Evolutionary conservation across 2,888 invertebrate genomes (phyloP).

Genomic region (Dynastes hyllus): DNA sequence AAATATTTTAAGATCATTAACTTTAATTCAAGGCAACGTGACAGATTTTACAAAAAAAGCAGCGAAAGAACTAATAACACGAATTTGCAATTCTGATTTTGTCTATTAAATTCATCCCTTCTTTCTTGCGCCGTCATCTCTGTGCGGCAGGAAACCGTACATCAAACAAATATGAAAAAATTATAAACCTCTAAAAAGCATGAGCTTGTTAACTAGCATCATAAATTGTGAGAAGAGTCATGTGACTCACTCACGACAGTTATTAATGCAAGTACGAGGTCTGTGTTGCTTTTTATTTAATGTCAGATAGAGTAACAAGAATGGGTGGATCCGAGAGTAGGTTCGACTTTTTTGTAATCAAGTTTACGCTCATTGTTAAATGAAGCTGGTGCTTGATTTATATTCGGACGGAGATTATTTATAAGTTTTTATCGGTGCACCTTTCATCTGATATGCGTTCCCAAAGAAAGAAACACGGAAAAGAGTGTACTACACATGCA

Average conservation of each 20-base stretch:
- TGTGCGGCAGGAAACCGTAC: slow-evolving; percentile 59
- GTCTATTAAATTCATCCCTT: slow-evolving; percentile 26
- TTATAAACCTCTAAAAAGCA: slow-evolving; percentile 61
- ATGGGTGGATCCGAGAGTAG: slow-evolving; percentile 51
- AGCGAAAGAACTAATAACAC: slow-evolving; percentile 39
- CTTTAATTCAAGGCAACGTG: slow-evolving; percentile 23
- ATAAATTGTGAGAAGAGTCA: slow-evolving; percentile 63
- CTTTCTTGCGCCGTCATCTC: slow-evolving; percentile 35
- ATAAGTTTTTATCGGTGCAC: slow-evolving; percentile 39
- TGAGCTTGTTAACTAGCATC: slow-evolving; percentile 64
- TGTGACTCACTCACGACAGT: slow-evolving; percentile 62
- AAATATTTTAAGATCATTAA: slow-evolving; percentile 4
- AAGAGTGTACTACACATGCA: neutral
- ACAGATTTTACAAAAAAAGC: slow-evolving; percentile 33
- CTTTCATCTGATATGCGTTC: slow-evolving; percentile 26
- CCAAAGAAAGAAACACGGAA: slow-evolving; percentile 3
- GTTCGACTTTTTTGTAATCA: slow-evolving; percentile 49
- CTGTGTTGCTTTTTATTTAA: slow-evolving; percentile 55
- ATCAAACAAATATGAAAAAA: slow-evolving; percentile 62
- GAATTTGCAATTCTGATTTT: slow-evolving; percentile 52
- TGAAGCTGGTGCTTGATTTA: slow-evolving; percentile 47
- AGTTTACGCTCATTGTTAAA: slow-evolving; percentile 49
- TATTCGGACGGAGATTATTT: slow-evolving; percentile 32
- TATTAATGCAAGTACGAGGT: slow-evolving; percentile 61
- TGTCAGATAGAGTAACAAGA: slow-evolving; percentile 51